Evolutionary conservation across 2,797 vertebrate genomes (phyloP), one percentile per base, ranked within the genome.

Genomic region (Liasis olivaceus): DNA sequence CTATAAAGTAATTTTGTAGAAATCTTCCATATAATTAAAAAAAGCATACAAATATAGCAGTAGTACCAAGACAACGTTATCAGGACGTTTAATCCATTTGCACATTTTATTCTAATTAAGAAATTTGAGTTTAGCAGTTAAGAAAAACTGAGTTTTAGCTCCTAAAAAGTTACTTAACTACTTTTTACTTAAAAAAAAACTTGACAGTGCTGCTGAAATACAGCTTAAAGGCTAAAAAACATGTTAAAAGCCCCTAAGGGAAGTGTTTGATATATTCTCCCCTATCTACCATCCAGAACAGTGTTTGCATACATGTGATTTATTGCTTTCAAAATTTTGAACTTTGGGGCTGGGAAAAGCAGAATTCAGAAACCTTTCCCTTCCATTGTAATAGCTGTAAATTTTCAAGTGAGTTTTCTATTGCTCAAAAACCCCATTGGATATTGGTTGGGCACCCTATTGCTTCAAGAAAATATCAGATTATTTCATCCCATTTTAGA

Each of bases 331-430:
- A 62, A 26, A 62, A 51, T 69, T 60, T 90, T 26, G 42, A 24
- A 26, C 54, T 51, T 72, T 3, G 77, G 36, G 36, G 77, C 36
- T 81, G 20, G 17, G 56, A 12, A 8, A 22, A 24, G n/a, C 2
- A 22, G 42, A 72, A 54, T 54, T 77, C 26, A 59, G 62, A 89
- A 92, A 66, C 26, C n/a, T 84, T 4, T 89, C 89, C 31, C 36
- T 81, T 88, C 58, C n/a, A 54, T 92, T 85, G 62, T 89, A 85
- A 86, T 60, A 85, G 77, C 56, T 92, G 28, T 54, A 87, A 54
- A 36, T 87, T 90, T 90, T 22, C 69, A 63, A 77, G n/a, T n/a
- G 62, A 62, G 28, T 90, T 77, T 59, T 66, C 31, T 47, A 59
- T 77, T 63, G 15, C 54, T 58, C 51, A 56, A 56, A 92, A 89